phyloP scores from a whole-genome alignment of 2,888 invertebrate genomes.

The Sesia bembeciformis region DNA sequence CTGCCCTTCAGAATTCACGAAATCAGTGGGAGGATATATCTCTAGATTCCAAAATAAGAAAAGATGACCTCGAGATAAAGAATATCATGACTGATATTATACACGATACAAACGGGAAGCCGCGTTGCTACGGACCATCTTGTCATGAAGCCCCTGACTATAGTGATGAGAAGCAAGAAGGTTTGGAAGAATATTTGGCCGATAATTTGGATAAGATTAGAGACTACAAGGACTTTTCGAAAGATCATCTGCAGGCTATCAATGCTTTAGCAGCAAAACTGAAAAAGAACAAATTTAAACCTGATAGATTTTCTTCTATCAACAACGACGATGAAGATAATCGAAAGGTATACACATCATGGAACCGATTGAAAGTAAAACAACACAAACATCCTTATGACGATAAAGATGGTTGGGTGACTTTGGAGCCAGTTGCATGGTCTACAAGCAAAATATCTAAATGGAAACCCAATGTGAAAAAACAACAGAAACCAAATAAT shows the following conservation, averaged over 20 bases:
- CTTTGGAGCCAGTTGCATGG: conserved; percentile 85
- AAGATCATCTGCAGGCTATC: conserved; percentile 59
- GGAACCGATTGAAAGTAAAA: conserved; percentile 71
- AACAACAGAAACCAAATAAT: conserved; percentile 65
- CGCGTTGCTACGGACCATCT: conserved; percentile 63
- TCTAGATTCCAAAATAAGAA: conserved; percentile 22
- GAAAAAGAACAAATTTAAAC: conserved; percentile 55
- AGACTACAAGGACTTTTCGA: conserved; percentile 49
- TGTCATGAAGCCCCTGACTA: conserved; percentile 50
- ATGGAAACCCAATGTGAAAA: conserved; percentile 80
- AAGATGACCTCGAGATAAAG: conserved; percentile 45
- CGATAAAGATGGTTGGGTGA: conserved; percentile 85
- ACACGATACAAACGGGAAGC: conserved; percentile 44
- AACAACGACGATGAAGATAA: conserved; percentile 33
- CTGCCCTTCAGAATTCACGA: conserved; percentile 20
- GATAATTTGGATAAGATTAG: conserved; percentile 76
- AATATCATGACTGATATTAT: conserved; percentile 60
- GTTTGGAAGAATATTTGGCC: conserved; percentile 75
- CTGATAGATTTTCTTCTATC: conserved; percentile 23
- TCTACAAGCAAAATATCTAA: conserved; percentile 86
- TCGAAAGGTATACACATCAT: conserved; percentile 47
- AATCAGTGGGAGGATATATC: conserved; percentile 31
- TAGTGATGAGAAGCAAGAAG: conserved; percentile 63
- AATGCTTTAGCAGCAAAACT: conserved; percentile 60
- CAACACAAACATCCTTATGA: conserved; percentile 77